A percentile compares a stretch with the other conserved stretches of the same genome.
Conservation (phyloP, 2,113 vertebrate genomes). For the Pedionomus torquatus region DNA sequence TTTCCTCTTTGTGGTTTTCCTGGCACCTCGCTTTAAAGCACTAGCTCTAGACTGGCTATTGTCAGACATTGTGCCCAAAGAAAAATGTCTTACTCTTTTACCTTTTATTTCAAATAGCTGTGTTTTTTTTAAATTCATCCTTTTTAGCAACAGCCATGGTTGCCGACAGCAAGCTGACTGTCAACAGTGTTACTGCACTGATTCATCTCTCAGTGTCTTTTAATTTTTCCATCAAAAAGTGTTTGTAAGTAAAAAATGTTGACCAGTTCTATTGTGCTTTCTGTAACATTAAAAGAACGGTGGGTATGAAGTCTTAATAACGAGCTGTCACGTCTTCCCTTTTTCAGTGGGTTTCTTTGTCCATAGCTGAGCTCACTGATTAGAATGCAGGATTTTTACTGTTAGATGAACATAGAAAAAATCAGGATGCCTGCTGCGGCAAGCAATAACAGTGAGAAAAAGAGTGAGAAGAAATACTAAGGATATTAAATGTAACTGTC, state of each 20-base stretch:
- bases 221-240: neutral
- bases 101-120: neutral
- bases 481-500: neutral
- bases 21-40: conserved; percentile 16
- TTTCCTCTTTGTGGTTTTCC: neutral
- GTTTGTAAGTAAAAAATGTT: neutral
- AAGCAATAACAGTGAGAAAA: neutral
- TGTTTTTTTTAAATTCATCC: conserved; percentile 4
- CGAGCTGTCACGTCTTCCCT: neutral
- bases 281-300: neutral
- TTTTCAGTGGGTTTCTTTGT: neutral
- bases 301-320: neutral
- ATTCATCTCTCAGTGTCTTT: conserved; percentile 1
- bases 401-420: neutral
- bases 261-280: neutral
- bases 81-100: neutral
- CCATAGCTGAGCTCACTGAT: neutral
- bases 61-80: neutral
- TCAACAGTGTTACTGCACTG: neutral
- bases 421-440: neutral
- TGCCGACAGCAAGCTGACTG: neutral
- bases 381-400: neutral
- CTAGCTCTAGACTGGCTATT: neutral
- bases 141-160: neutral
- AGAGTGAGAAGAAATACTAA: neutral